A percentile compares a stretch with the other conserved stretches of the same genome.
Conservation (phyloP, 2,888 invertebrate species). For the Acrobasis consociella region DNA sequence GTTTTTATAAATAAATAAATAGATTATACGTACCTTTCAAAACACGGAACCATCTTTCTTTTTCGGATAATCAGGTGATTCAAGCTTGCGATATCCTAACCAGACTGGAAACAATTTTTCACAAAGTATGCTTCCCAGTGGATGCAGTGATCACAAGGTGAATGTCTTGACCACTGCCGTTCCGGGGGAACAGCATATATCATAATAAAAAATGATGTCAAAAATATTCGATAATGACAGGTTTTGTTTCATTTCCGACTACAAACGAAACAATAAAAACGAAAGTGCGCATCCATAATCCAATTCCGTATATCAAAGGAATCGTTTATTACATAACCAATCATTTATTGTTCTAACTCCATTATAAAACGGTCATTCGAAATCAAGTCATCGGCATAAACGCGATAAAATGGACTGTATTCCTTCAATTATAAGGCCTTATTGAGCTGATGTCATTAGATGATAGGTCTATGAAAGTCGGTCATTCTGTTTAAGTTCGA, state of each 20-base stretch:
- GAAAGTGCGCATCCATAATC: constrained; percentile 15
- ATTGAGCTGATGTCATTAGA: constrained; percentile 19
- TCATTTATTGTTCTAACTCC: constrained; percentile 17
- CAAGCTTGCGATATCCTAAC: too few species aligned
- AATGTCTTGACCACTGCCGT: too few species aligned
- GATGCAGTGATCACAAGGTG: too few species aligned
- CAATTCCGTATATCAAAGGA: constrained; percentile 15
- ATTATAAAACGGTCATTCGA: constrained; percentile 6
- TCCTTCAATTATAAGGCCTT: constrained; percentile 15
- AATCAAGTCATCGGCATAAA: not conserved
- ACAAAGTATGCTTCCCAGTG: too few species aligned
- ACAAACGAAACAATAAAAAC: constrained; percentile 14
- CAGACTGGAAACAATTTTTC: too few species aligned
- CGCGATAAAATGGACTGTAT: not conserved
- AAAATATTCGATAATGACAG: not conserved
- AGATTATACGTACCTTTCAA: too few species aligned
- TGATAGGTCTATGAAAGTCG: constrained; percentile 7
- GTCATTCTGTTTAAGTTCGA: constrained; percentile 11
- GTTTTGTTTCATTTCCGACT: not conserved
- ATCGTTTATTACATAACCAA: constrained; percentile 17
- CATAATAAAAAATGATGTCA: not conserved
- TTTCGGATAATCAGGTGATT: too few species aligned
- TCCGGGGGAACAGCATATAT: too few species aligned
- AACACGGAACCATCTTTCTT: too few species aligned
- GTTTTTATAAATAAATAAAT: too few species aligned